phyloP scores from a whole-genome alignment of 2,888 invertebrate species.

The Hydroisotoma schaefferi region DNA sequence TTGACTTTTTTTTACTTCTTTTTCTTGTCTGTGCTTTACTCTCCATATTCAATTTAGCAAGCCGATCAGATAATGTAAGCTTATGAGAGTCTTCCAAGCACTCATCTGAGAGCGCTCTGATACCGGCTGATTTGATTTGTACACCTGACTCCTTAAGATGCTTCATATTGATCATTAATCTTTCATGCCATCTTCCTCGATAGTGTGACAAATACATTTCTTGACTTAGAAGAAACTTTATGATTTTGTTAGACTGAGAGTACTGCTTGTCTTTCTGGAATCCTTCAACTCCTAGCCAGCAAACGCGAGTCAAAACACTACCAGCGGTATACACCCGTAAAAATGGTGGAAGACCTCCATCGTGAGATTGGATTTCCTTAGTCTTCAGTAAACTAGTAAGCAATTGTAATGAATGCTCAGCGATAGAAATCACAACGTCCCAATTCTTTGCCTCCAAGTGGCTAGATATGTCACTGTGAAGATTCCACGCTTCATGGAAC shows the following conservation, averaged over 20 bases:
- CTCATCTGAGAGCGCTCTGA: slow-evolving; percentile 51
- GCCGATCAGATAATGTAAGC: slow-evolving; percentile 53
- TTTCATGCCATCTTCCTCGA: slow-evolving; percentile 59
- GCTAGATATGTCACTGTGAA: slow-evolving; percentile 29
- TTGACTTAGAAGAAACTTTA: slow-evolving; percentile 58
- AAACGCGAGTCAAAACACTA: slow-evolving; percentile 53
- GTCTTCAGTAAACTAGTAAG: slow-evolving; percentile 19
- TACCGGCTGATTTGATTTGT: slow-evolving; percentile 48
- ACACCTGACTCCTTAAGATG: slow-evolving; percentile 51
- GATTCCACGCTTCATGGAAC: slow-evolving; percentile 40
- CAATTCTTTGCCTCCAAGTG: slow-evolving; percentile 36
- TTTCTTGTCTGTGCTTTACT: background rate
- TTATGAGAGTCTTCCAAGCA: slow-evolving; percentile 52
- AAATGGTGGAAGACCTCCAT: slow-evolving; percentile 56
- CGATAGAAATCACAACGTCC: slow-evolving; percentile 31
- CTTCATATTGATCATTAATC: slow-evolving; percentile 62
- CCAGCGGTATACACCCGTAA: slow-evolving; percentile 61
- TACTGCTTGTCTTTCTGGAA: slow-evolving; percentile 55
- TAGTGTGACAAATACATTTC: slow-evolving; percentile 55
- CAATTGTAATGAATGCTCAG: slow-evolving; percentile 14
- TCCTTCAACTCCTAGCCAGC: slow-evolving; percentile 54
- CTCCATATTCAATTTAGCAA: slow-evolving; percentile 50
- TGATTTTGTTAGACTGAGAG: slow-evolving; percentile 56
- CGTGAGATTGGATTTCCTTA: slow-evolving; percentile 24
- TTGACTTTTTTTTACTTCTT: too few relatives aligned